These are phyloP conservation scores for Vandiemenella viatica DNA, from an alignment of 2,888 invertebrate genomes.

Conservation along the genomic window DNA sequence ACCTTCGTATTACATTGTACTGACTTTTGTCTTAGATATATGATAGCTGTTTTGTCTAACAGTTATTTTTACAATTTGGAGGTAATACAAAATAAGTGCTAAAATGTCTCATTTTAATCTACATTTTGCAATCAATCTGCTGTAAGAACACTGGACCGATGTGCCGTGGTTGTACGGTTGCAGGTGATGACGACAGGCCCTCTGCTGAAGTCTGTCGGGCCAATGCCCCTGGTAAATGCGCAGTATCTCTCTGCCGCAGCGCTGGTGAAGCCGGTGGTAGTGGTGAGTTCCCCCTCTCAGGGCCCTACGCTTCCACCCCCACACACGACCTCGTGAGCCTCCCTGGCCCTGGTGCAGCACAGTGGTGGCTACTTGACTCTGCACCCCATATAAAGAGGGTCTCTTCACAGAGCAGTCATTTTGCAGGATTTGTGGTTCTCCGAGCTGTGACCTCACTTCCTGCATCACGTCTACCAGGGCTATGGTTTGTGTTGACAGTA, in stretches of 20 bases:
- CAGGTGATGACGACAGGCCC: slow-evolving; percentile 34
- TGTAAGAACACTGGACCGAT: too few species aligned
- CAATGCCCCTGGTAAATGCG: slow-evolving; percentile 48
- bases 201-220: slow-evolving; percentile 39
- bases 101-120: too few species aligned
- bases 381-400: neutral
- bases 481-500: neutral
- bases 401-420: too few species aligned
- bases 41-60: too few species aligned
- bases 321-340: slow-evolving; percentile 8
- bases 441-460: too few species aligned
- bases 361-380: neutral
- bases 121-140: too few species aligned
- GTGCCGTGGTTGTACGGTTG: too few species aligned
- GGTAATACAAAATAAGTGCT: too few species aligned
- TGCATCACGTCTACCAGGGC: too few species aligned
- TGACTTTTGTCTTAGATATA: too few species aligned
- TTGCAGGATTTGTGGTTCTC: neutral
- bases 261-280: slow-evolving; percentile 53
- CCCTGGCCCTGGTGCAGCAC: neutral
- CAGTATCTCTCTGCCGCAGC: slow-evolving; percentile 47
- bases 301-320: slow-evolving; percentile 12
- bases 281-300: slow-evolving; percentile 37
- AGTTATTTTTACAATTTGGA: too few species aligned
- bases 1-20: too few species aligned